A percentile compares a stretch with the other conserved stretches of the same genome.
These are phyloP conservation scores for Chlorodrepanis virens DNA, from an alignment of 2,113 vertebrate genomes.

Conservation along the genomic window DNA sequence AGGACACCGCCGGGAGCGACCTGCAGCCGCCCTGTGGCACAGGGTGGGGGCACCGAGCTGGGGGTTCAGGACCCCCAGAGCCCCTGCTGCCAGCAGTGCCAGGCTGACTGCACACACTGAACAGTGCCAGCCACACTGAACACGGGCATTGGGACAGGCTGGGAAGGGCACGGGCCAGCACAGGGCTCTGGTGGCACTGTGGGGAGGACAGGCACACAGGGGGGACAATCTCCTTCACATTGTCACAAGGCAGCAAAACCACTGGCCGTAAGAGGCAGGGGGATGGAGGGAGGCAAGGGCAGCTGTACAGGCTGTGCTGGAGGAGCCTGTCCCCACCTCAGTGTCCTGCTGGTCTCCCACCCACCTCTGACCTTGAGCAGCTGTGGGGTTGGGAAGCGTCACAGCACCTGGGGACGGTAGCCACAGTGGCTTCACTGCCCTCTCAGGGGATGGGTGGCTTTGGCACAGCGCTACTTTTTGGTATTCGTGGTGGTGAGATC, in stretches of 20 bases:
- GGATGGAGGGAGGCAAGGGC: neutral
- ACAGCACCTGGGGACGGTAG: neutral
- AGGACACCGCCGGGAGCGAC: neutral
- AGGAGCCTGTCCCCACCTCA: neutral
- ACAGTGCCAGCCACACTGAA: neutral
- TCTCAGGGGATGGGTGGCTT: neutral
- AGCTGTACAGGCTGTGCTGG: neutral
- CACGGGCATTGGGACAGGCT: neutral
- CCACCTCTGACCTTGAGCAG: neutral
- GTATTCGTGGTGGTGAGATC: neutral
- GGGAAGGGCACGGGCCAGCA: neutral
- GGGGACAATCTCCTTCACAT: neutral
- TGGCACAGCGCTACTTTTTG: neutral
- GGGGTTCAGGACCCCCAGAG: neutral
- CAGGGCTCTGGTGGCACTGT: neutral
- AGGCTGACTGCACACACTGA: neutral
- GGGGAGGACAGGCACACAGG: neutral
- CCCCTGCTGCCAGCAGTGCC: neutral
- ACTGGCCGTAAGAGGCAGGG: neutral
- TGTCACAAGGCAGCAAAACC: neutral
- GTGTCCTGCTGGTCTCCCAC: neutral
- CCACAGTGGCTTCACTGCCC: rapidly evolving
- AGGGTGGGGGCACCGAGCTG: neutral
- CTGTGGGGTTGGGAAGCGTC: neutral
- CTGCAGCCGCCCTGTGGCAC: rapidly evolving